A percentile compares a stretch with the other conserved stretches of the same genome.
These are phyloP conservation scores for Danio tinwini DNA, from an alignment of 2,797 vertebrate genomes.

Conservation along the genomic window DNA sequence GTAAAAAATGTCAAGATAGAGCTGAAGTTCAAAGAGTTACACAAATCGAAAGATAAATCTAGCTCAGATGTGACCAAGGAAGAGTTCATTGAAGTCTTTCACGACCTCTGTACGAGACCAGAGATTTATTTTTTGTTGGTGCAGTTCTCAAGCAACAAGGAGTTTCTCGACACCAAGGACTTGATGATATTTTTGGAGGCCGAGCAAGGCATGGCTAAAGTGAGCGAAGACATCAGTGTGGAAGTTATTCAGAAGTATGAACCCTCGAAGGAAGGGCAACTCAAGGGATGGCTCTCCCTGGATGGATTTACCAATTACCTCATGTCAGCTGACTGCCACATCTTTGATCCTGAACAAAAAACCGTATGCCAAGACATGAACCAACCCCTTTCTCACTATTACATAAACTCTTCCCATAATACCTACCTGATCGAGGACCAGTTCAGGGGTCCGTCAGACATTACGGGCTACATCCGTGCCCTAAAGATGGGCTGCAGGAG, in stretches of 20 bases:
- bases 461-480: slow-evolving; percentile 96
- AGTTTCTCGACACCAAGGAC: slow-evolving; percentile 96
- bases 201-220: slow-evolving; percentile 96
- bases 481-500: slow-evolving; percentile 98
- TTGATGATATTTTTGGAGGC: slow-evolving; percentile 99
- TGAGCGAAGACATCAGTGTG: slow-evolving; percentile 94
- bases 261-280: slow-evolving; percentile 91
- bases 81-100: slow-evolving; percentile 97
- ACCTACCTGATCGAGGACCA: slow-evolving; percentile 99
- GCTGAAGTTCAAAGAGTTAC: slow-evolving; percentile 96
- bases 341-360: slow-evolving; percentile 98
- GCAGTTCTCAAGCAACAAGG: slow-evolving; percentile 99
- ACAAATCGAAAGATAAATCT: slow-evolving; percentile 91
- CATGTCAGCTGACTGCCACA: slow-evolving; percentile 94
- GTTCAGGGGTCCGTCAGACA: slow-evolving; percentile 96
- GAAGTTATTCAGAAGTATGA: slow-evolving; percentile 95
- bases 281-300: slow-evolving; percentile 93
- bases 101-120: slow-evolving; percentile 96
- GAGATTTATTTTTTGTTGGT: slow-evolving; percentile 99
- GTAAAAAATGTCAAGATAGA: slow-evolving; percentile 97
- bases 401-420: slow-evolving; percentile 97
- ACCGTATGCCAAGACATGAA: slow-evolving; percentile 96
- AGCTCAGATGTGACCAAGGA: slow-evolving; percentile 87
- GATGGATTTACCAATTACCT: slow-evolving; percentile 98
- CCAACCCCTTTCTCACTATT: slow-evolving; percentile 96